phyloP scores from a whole-genome alignment of 2,797 vertebrate species.

The Molossus alvarezi region DNA sequence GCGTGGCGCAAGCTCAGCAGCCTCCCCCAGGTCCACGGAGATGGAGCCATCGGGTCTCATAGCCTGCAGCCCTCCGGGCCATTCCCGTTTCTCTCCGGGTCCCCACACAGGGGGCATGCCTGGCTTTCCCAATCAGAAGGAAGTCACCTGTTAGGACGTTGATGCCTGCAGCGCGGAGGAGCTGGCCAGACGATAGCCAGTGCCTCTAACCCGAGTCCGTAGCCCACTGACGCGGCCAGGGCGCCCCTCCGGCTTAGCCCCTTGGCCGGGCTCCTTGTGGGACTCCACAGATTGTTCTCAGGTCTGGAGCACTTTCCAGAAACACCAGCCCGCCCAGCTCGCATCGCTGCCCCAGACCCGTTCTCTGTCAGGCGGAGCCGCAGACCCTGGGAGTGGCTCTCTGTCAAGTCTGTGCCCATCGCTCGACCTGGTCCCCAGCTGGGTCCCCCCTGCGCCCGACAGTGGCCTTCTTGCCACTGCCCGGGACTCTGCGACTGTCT shows the following conservation, averaged over 20 bases:
- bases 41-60: background rate
- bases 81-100: accelerated
- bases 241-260: background rate
- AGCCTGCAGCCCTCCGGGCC: background rate
- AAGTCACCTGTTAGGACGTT: background rate
- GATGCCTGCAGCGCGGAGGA: background rate
- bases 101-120: accelerated
- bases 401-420: background rate
- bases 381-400: background rate
- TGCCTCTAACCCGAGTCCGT: background rate
- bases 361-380: background rate
- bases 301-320: background rate
- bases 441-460: background rate
- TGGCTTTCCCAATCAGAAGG: background rate
- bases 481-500: background rate
- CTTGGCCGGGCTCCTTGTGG: accelerated
- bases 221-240: background rate
- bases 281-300: too few species aligned
- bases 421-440: background rate
- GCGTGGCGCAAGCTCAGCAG: accelerated
- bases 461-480: background rate
- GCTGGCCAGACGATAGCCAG: accelerated
- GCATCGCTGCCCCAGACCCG: accelerated
- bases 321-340: accelerated
- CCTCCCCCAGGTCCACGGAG: background rate